Evolutionary conservation across 2,888 invertebrate species (phyloP).

Genomic region (Trissoscelio sp.): DNA sequence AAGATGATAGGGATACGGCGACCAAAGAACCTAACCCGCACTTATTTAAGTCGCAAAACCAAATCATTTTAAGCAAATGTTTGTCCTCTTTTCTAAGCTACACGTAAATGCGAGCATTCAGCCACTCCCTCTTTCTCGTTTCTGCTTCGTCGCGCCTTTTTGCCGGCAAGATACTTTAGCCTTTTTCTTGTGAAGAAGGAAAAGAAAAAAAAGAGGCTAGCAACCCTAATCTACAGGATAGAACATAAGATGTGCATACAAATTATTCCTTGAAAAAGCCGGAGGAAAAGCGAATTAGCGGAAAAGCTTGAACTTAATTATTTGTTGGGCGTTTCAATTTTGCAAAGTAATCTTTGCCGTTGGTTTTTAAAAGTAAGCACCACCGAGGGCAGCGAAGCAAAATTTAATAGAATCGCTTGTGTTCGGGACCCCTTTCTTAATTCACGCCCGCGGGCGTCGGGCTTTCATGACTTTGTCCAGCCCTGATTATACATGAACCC

Average conservation of each 20-base stretch:
- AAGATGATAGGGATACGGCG: constrained; percentile 30
- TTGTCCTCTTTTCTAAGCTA: constrained; percentile 64
- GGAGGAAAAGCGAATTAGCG: constrained; percentile 19
- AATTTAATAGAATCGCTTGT: constrained; percentile 38
- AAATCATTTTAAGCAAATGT: constrained; percentile 73
- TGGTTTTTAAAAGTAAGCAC: neutral
- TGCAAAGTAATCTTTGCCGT: constrained; percentile 5
- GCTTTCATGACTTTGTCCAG: constrained; percentile 18
- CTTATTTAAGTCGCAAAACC: constrained; percentile 70
- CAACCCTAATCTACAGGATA: constrained; percentile 46
- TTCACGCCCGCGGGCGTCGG: constrained; percentile 21
- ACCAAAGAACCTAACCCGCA: constrained; percentile 44
- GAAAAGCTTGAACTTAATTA: constrained; percentile 32
- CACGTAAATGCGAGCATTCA: constrained; percentile 53
- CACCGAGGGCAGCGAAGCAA: neutral
- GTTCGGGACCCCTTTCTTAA: constrained; percentile 30
- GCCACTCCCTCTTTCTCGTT: constrained; percentile 27
- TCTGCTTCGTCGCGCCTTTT: constrained; percentile 43
- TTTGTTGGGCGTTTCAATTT: constrained; percentile 40
- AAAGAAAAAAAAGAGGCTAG: constrained; percentile 35
- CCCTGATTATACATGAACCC: constrained; percentile 21
- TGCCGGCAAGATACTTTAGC: constrained; percentile 19
- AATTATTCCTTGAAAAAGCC: constrained; percentile 42
- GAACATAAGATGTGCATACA: constrained; percentile 48
- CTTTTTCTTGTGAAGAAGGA: neutral